Percentiles rank a stretch among this genome's conserved stretches.
phyloP scores from a whole-genome alignment of 2,888 invertebrate genomes.

The Drosophila barbarae region DNA sequence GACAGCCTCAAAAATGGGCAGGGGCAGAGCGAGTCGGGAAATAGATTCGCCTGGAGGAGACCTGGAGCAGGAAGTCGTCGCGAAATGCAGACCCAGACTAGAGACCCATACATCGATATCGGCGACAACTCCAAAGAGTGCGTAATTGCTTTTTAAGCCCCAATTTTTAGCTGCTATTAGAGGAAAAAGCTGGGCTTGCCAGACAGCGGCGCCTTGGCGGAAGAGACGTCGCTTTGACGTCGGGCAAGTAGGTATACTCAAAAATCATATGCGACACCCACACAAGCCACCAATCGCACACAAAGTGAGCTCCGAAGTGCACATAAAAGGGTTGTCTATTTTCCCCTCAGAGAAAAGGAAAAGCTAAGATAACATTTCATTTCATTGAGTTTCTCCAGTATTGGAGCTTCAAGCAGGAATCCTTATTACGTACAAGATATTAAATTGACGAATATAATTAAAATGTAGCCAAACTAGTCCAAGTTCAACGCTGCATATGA shows the following conservation, averaged over 20 bases:
- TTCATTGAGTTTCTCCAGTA: not conserved
- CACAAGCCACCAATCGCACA: not conserved
- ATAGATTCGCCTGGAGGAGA: slow-evolving; percentile 29
- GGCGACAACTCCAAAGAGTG: slow-evolving; percentile 54
- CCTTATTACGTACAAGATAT: not conserved
- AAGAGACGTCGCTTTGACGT: slow-evolving; percentile 41
- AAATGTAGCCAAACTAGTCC: slow-evolving; percentile 11
- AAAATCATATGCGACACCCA: slow-evolving; percentile 26
- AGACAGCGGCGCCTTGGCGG: slow-evolving; percentile 55
- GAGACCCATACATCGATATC: slow-evolving; percentile 33
- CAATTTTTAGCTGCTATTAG: slow-evolving; percentile 52
- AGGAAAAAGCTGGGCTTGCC: slow-evolving; percentile 52
- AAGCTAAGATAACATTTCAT: not conserved
- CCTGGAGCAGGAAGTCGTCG: slow-evolving; percentile 61
- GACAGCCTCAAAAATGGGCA: slow-evolving; percentile 19
- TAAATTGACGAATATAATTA: not conserved
- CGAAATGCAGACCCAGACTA: slow-evolving; percentile 21
- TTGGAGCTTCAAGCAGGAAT: not conserved
- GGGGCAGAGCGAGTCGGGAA: slow-evolving; percentile 5
- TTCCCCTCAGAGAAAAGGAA: not conserved
- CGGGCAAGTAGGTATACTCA: slow-evolving; percentile 19
- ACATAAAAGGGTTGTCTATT: not conserved
- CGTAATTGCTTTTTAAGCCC: slow-evolving; percentile 69
- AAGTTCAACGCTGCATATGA: slow-evolving; percentile 12
- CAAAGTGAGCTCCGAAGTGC: not conserved